These are phyloP conservation scores for Mirza zaza DNA, from an alignment of 2,113 vertebrate species.

Conservation along the genomic window DNA sequence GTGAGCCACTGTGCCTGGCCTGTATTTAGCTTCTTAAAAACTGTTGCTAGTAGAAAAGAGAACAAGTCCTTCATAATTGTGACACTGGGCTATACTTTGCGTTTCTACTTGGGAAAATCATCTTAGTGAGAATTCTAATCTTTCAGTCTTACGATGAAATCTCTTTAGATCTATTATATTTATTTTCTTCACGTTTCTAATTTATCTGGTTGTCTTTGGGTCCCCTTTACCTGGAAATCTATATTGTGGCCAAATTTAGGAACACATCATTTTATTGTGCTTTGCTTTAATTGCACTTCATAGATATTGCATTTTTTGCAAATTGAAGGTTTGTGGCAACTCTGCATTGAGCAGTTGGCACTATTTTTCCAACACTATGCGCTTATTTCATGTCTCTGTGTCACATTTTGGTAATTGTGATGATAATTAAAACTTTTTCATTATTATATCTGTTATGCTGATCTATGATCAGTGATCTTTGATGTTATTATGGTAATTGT, in stretches of 20 bases:
- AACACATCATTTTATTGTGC: neutral
- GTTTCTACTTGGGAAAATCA: constrained; percentile 57
- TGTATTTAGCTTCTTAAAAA: constrained; percentile 40
- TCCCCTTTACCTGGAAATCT: constrained; percentile 11
- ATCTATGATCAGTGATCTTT: neutral
- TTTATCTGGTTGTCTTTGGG: neutral
- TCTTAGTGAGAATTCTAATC: constrained; percentile 61
- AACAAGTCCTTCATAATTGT: constrained; percentile 54
- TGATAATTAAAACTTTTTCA: neutral
- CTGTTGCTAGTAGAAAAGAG: neutral
- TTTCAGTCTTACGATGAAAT: constrained; percentile 63
- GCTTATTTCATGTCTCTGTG: neutral
- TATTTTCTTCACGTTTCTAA: constrained; percentile 52
- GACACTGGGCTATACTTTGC: constrained; percentile 61
- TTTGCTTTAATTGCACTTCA: neutral
- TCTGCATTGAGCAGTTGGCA: neutral
- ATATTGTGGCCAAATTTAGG: neutral
- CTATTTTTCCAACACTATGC: neutral
- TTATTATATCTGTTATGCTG: neutral
- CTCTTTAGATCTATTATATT: constrained; percentile 51
- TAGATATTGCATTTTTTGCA: neutral
- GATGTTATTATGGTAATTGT: neutral
- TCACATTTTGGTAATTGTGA: neutral
- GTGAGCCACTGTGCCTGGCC: neutral
- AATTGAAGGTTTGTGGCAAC: neutral